Percentiles rank a stretch among this genome's conserved stretches.
Evolutionary conservation across 1,140 invertebrate species (phyloP).

Genomic region (Hyposmocoma kahamanoa): DNA sequence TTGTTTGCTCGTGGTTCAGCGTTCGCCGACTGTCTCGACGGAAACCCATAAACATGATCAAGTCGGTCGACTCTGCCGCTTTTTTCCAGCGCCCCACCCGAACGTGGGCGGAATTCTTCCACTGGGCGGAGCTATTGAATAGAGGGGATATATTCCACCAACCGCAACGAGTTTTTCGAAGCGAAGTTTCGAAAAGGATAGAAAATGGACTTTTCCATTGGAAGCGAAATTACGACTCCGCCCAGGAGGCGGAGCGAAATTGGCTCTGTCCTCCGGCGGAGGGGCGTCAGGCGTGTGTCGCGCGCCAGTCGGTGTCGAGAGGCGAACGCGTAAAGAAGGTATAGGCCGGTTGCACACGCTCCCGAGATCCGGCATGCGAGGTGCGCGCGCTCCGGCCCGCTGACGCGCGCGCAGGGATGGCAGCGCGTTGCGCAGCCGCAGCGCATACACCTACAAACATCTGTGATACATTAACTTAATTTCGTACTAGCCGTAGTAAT

Average conservation of each 20-base stretch:
- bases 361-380: slow-evolving; percentile 43
- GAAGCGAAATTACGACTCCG: slow-evolving; percentile 21
- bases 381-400: slow-evolving; percentile 35
- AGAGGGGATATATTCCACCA: slow-evolving; percentile 45
- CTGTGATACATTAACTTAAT: slow-evolving; percentile 63
- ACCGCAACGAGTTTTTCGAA: slow-evolving; percentile 25
- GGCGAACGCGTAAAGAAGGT: slow-evolving; percentile 39
- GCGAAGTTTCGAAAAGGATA: slow-evolving; percentile 43
- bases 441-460: slow-evolving; percentile 45
- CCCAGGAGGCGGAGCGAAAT: slow-evolving; percentile 39
- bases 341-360: slow-evolving; percentile 36
- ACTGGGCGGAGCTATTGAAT: slow-evolving; percentile 21
- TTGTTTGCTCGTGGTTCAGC: slow-evolving; percentile 56
- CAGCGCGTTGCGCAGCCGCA: slow-evolving; percentile 52
- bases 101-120: slow-evolving; percentile 27
- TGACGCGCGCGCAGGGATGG: slow-evolving; percentile 52
- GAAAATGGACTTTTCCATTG: slow-evolving; percentile 39
- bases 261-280: slow-evolving; percentile 54
- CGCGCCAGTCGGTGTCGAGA: slow-evolving; percentile 60
- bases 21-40: slow-evolving; percentile 53
- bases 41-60: slow-evolving; percentile 69
- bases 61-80: slow-evolving; percentile 47
- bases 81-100: slow-evolving; percentile 45
- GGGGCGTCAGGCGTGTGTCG: slow-evolving; percentile 45
- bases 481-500: slow-evolving; percentile 31